Percentiles rank a stretch among this genome's conserved stretches.
These are phyloP conservation scores for Lanius collurio DNA, from an alignment of 2,113 vertebrate species.

Conservation along the genomic window DNA sequence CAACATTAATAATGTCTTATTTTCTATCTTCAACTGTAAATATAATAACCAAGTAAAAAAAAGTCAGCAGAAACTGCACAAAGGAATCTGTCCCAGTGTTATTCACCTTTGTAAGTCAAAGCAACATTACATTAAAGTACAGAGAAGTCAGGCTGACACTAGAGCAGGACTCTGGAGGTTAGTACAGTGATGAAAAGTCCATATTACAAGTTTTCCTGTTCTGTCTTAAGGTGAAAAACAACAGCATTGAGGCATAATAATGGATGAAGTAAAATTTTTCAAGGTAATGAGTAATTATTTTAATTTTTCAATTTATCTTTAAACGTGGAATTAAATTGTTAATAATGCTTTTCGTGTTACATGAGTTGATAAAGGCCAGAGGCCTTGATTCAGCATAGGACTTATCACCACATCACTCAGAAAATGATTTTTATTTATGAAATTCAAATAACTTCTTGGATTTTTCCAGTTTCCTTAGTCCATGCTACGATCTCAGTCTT, in stretches of 20 bases:
- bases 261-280: background rate
- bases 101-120: background rate
- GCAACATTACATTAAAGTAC: background rate
- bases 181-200: background rate
- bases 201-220: background rate
- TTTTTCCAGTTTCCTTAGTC: background rate
- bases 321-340: background rate
- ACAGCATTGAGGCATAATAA: background rate
- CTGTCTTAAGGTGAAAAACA: background rate
- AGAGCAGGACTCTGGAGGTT: background rate
- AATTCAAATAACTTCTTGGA: background rate
- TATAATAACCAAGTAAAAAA: background rate
- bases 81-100: background rate
- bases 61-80: background rate
- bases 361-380: background rate
- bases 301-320: background rate
- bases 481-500: background rate
- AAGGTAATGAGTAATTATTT: background rate
- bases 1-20: background rate
- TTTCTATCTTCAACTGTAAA: background rate
- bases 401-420: accelerated
- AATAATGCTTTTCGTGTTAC: background rate
- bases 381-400: background rate
- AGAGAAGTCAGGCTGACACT: background rate
- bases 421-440: background rate